Evolutionary conservation across 2,113 vertebrate species (phyloP).

Genomic region (Mugil cephalus): DNA sequence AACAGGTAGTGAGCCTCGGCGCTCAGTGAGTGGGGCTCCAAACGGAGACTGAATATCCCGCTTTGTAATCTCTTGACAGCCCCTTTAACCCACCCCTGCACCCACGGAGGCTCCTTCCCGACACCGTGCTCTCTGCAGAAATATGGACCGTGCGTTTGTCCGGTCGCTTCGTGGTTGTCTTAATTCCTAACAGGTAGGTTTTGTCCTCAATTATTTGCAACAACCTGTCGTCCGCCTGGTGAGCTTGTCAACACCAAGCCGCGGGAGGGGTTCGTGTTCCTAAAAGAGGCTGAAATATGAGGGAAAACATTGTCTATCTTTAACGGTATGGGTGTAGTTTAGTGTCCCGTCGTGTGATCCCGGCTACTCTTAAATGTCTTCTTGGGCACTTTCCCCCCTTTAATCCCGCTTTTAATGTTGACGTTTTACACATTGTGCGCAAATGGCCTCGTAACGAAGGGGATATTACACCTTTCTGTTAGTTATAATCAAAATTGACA

Average conservation of each 20-base stretch:
- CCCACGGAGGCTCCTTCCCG: neutral
- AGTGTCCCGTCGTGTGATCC: no score
- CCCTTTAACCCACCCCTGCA: conserved; percentile 44
- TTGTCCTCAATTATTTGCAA: conserved; percentile 36
- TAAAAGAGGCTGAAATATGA: neutral
- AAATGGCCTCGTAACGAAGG: no score
- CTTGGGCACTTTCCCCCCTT: conserved; percentile 17
- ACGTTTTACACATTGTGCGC: neutral
- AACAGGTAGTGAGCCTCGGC: conserved; percentile 74
- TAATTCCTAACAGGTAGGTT: conserved; percentile 78
- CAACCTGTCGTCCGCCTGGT: conserved; percentile 66
- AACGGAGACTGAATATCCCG: conserved; percentile 60
- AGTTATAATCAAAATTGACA: neutral
- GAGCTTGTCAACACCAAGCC: conserved; percentile 11
- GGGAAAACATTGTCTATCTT: no score
- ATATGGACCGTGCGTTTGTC: conserved; percentile 49
- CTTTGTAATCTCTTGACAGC: conserved; percentile 65
- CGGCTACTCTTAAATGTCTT: conserved; percentile 4
- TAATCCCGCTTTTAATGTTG: neutral
- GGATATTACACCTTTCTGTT: neutral
- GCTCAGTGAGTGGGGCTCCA: conserved; percentile 38
- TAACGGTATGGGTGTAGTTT: no score
- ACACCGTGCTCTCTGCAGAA: neutral
- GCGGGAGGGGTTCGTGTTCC: neutral
- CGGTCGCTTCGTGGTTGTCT: conserved; percentile 24